Conservation (phyloP, 2,797 vertebrate genomes). For the Ammospiza maritima region DNA sequence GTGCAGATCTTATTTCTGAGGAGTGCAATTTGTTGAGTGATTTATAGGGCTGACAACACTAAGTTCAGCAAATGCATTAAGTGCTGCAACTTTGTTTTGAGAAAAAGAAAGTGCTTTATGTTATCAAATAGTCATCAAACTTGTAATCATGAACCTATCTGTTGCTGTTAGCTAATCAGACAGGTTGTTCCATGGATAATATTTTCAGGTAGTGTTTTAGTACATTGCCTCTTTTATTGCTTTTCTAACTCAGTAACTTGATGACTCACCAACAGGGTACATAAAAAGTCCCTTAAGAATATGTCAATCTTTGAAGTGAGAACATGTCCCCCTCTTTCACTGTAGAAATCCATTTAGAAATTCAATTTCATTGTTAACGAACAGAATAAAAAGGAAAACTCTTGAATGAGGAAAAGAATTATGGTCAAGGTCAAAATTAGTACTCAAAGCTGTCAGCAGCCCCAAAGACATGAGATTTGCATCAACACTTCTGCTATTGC, state of each 20-base stretch:
- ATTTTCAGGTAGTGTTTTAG: slow-evolving; percentile 30
- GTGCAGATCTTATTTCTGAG: background rate
- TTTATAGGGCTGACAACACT: slow-evolving; percentile 17
- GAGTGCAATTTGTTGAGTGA: background rate
- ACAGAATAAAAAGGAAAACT: background rate
- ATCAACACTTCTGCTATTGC: background rate
- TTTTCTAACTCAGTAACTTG: slow-evolving; percentile 11
- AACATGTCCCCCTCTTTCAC: background rate
- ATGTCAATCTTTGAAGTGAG: background rate
- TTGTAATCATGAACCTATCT: slow-evolving; percentile 26
- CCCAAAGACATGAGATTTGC: background rate
- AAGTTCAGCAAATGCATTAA: background rate
- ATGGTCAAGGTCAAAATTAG: background rate
- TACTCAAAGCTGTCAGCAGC: background rate
- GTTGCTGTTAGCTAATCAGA: slow-evolving; percentile 53
- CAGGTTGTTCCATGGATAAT: slow-evolving; percentile 48
- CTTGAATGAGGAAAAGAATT: background rate
- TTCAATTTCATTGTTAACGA: background rate
- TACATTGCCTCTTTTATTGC: slow-evolving; percentile 50
- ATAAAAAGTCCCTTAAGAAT: background rate
- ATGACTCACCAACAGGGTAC: background rate
- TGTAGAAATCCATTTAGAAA: background rate
- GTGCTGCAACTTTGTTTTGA: background rate
- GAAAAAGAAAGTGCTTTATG: background rate
- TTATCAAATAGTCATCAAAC: slow-evolving; percentile 42